Evolutionary conservation across 1,140 invertebrate genomes (phyloP).

Genomic region (Drepana arcuata): DNA sequence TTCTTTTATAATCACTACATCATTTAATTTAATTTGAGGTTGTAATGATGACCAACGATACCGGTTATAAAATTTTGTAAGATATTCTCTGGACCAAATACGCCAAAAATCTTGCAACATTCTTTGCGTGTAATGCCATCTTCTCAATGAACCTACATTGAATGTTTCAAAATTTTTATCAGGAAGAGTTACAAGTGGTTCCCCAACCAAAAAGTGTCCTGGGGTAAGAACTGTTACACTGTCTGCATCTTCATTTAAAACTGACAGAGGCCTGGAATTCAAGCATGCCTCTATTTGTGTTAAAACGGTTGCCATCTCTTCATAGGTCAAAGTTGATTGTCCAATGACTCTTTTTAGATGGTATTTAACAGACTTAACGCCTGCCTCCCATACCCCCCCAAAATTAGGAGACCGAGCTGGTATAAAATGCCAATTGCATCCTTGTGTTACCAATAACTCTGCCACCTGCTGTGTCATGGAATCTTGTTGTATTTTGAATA

Average conservation of each 20-base stretch:
- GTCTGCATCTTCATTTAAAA: conserved; percentile 8
- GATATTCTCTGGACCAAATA: conserved; percentile 23
- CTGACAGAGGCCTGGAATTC: conserved; percentile 18
- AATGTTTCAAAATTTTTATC: too few species aligned
- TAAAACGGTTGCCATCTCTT: conserved; percentile 25
- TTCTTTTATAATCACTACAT: too few species aligned
- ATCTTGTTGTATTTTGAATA: conserved; percentile 8
- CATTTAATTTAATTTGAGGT: too few species aligned
- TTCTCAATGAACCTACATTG: not conserved
- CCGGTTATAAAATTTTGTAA: too few species aligned
- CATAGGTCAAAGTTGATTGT: conserved; percentile 18
- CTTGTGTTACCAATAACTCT: conserved; percentile 5
- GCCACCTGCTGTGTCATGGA: conserved; percentile 6
- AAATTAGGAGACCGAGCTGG: conserved; percentile 38
- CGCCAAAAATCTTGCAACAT: conserved; percentile 17
- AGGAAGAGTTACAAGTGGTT: conserved; percentile 5
- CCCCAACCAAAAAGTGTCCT: conserved; percentile 18
- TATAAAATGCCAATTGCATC: conserved; percentile 50
- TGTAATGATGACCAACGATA: too few species aligned
- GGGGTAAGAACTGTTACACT: conserved; percentile 17
- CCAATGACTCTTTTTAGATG: conserved; percentile 42
- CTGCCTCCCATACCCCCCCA: conserved; percentile 35
- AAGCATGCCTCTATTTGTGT: conserved; percentile 26
- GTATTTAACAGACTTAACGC: conserved; percentile 12
- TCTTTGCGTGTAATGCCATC: conserved; percentile 14